phyloP scores from a whole-genome alignment of 1,140 invertebrate genomes.

The Aricia agestis region DNA sequence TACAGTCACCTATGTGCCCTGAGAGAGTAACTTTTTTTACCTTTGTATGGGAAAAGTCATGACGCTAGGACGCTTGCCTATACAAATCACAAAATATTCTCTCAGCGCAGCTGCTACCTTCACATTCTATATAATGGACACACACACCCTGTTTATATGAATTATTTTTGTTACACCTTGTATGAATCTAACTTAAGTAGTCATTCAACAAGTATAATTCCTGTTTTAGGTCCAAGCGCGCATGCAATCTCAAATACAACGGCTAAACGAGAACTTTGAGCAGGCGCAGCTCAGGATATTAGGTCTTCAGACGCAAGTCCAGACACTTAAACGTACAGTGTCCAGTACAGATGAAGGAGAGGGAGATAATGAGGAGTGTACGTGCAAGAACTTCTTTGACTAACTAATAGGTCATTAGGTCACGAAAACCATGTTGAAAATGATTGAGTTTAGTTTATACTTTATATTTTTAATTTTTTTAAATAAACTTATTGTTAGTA shows the following conservation, averaged over 20 bases:
- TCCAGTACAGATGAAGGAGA: constrained; percentile 61
- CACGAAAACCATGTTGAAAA: neutral
- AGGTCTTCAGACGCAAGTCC: constrained; percentile 80
- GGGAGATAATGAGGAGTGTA: constrained; percentile 50
- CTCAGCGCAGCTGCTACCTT: no score
- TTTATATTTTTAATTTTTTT: neutral
- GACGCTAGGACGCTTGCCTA: no score
- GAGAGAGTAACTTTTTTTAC: no score
- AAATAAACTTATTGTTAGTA: no score
- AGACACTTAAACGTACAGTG: constrained; percentile 78
- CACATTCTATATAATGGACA: no score
- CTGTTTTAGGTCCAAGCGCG: constrained; percentile 77
- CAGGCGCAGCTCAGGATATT: constrained; percentile 81
- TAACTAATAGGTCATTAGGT: constrained; percentile 40
- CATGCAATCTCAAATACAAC: constrained; percentile 82
- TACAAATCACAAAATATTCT: no score
- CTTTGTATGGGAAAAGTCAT: no score
- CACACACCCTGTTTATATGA: no score
- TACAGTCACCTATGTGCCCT: no score
- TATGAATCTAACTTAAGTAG: neutral
- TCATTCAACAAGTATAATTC: neutral
- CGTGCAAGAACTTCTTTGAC: constrained; percentile 58
- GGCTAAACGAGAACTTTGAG: constrained; percentile 81
- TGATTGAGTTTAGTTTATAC: neutral
- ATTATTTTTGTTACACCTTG: neutral